Percentiles rank a stretch among this genome's conserved stretches.
Evolutionary conservation across 2,113 vertebrate species (phyloP).

Genomic region (Prunella fulvescens): DNA sequence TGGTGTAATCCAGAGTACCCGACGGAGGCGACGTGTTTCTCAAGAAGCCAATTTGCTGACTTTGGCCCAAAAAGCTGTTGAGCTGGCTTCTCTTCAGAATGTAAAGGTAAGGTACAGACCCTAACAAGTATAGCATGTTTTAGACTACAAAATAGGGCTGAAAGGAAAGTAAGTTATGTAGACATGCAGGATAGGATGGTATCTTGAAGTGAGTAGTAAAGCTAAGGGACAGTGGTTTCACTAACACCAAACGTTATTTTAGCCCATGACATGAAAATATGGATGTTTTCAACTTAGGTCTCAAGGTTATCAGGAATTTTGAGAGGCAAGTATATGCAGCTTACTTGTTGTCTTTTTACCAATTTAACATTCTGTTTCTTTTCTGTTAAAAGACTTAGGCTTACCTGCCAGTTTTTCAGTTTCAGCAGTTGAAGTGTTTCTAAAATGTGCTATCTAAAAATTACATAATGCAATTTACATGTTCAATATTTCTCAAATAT

Average conservation of each 20-base stretch:
- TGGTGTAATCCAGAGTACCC: slow-evolving; percentile 90
- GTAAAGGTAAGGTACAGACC: slow-evolving; percentile 61
- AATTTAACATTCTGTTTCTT: background rate
- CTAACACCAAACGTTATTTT: background rate
- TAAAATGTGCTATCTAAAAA: background rate
- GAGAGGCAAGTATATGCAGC: background rate
- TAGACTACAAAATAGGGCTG: background rate
- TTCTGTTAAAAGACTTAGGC: background rate
- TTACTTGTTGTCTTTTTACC: background rate
- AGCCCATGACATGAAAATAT: background rate
- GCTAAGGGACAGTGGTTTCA: background rate
- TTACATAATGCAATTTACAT: background rate
- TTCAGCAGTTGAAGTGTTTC: background rate
- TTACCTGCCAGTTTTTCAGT: background rate
- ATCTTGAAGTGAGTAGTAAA: too few relatives aligned
- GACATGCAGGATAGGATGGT: background rate
- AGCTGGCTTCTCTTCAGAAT: slow-evolving; percentile 87
- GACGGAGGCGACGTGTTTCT: slow-evolving; percentile 84
- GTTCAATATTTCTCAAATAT: background rate
- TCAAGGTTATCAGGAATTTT: background rate
- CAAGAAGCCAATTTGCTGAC: slow-evolving; percentile 95
- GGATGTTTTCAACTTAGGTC: background rate
- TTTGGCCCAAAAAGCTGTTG: slow-evolving; percentile 92
- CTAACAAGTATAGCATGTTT: background rate
- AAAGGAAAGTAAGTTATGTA: background rate